Conservation (phyloP, 2,797 vertebrate genomes). For the Malacoraja senta region DNA sequence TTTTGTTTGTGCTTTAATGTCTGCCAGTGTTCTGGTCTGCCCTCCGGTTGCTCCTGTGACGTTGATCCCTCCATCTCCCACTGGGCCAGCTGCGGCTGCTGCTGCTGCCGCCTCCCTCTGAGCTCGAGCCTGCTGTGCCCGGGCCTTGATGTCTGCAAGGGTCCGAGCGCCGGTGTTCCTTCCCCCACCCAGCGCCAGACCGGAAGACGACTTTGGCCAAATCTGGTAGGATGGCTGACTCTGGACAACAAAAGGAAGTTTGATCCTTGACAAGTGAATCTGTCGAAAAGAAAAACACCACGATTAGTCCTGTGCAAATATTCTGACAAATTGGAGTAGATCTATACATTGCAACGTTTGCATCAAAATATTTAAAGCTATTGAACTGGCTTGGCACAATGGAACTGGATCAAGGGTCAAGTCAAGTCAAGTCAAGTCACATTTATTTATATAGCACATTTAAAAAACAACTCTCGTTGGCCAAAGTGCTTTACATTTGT, state of each 20-base stretch:
- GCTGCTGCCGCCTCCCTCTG: conserved; percentile 70
- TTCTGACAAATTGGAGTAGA: background rate
- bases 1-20: conserved; percentile 73
- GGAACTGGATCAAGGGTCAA: too few species aligned
- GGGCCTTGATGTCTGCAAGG: conserved; percentile 71
- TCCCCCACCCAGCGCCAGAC: conserved; percentile 54
- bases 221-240: conserved; percentile 66
- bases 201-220: conserved; percentile 60
- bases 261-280: conserved; percentile 74
- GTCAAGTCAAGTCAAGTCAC: too few species aligned
- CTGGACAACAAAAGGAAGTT: conserved; percentile 72
- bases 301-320: background rate
- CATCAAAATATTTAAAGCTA: background rate
- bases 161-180: conserved; percentile 71
- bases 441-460: too few species aligned
- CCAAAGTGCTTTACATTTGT: too few species aligned
- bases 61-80: conserved; percentile 56
- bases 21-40: conserved; percentile 65
- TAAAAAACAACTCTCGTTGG: too few species aligned
- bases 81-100: conserved; percentile 65
- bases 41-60: conserved; percentile 57
- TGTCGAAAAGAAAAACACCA: conserved; percentile 45
- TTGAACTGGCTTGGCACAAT: too few species aligned
- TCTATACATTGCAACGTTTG: background rate
- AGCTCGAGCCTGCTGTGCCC: conserved; percentile 70